These are phyloP conservation scores for Sturnus vulgaris DNA, from an alignment of 2,113 vertebrate genomes.

Conservation along the genomic window DNA sequence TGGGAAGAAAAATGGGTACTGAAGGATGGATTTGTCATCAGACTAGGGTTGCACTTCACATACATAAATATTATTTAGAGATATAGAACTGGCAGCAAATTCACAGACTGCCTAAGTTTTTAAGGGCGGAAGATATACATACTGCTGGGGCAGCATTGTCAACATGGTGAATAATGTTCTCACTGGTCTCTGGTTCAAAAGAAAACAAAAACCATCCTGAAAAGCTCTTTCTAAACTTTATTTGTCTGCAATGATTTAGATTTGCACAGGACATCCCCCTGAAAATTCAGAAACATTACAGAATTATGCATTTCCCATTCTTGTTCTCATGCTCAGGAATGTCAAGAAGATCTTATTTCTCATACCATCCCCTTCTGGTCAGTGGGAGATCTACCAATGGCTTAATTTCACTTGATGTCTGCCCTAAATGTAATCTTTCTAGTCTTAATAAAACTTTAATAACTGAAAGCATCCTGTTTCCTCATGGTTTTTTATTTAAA, in stretches of 20 bases:
- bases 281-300: neutral
- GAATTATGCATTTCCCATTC: neutral
- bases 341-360: neutral
- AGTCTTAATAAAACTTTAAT: neutral
- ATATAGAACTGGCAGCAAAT: neutral
- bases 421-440: neutral
- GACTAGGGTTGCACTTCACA: neutral
- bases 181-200: neutral
- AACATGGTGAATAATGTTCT: neutral
- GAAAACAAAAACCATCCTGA: neutral
- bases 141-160: neutral
- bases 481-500: neutral
- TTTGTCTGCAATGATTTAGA: neutral
- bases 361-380: neutral
- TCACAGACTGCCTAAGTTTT: neutral
- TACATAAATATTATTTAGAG: neutral
- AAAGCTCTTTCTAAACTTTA: neutral
- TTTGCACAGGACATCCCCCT: neutral
- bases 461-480: neutral
- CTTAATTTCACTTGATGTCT: neutral
- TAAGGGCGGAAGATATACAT: neutral
- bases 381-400: neutral
- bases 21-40: neutral
- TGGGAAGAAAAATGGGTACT: neutral
- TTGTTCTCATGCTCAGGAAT: neutral